Evolutionary conservation across 2,797 vertebrate genomes (phyloP).

Genomic region (Danio aesculapii): DNA sequence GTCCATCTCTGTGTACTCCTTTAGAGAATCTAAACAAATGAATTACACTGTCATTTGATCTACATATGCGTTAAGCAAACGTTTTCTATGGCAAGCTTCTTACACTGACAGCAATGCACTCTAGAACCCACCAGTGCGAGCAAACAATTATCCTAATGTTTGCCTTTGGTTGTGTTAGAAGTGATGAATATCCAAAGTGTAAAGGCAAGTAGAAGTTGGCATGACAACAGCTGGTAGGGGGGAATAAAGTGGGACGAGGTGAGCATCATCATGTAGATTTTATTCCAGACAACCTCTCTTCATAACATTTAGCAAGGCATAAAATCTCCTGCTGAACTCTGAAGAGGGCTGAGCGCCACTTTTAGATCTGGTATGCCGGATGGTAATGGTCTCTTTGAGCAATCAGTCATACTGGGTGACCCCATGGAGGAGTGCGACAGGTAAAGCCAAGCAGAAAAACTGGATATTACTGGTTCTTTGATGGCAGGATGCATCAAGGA

Average conservation of each 20-base stretch:
- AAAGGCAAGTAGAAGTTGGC: constrained; percentile 56
- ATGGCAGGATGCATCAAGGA: neutral
- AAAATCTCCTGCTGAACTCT: constrained; percentile 37
- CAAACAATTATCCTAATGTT: constrained; percentile 53
- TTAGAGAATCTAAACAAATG: too few relatives aligned
- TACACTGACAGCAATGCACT: constrained; percentile 27
- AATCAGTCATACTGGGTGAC: constrained; percentile 9
- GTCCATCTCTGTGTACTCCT: too few relatives aligned
- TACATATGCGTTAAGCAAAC: too few relatives aligned
- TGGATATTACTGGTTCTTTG: neutral
- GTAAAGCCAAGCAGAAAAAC: constrained; percentile 5
- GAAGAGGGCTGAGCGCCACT: constrained; percentile 13
- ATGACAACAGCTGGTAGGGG: constrained; percentile 45
- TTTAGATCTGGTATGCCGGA: constrained; percentile 29
- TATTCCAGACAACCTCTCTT: constrained; percentile 32
- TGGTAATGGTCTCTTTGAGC: constrained; percentile 16
- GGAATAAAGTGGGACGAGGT: constrained; percentile 25
- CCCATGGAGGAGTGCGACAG: neutral
- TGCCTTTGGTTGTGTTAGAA: constrained; percentile 13
- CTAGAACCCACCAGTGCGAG: constrained; percentile 14
- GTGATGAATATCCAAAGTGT: constrained; percentile 27
- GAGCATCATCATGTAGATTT: constrained; percentile 28
- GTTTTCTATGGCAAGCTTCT: constrained; percentile 3
- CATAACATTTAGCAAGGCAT: constrained; percentile 31
- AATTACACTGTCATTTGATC: too few relatives aligned